Evolutionary conservation across 2,113 vertebrate genomes (phyloP), one percentile per base, ranked within the genome.

Genomic region (Sinocyclocheilus anshuiensis): DNA sequence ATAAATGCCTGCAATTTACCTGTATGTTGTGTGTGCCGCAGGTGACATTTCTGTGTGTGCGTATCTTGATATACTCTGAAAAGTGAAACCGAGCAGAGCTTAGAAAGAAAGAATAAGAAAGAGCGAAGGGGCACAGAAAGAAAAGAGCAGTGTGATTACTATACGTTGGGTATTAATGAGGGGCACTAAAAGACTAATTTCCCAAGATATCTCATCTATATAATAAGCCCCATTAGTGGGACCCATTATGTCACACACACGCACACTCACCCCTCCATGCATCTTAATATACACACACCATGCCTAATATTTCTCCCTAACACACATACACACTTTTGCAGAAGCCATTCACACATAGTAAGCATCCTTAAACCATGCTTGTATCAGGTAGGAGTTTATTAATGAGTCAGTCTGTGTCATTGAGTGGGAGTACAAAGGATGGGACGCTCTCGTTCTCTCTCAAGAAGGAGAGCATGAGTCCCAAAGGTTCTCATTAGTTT

Each of bases 161-260:
- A 79, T 78, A 65, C 1, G 29, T 53, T 36, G 22, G 45, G 59
- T 39, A 71, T 36, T 79, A 76, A 53, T 42, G 33, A 77, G 7
- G 18, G 59, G n/a, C 13, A 81, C 77, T 67, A 78, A 85, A 81
- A 26, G 65, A 88, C 75, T 80, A 4, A 63, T 84, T 80, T 88
- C 84, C 87, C 87, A 83, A 55, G 84, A 86, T 80, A 82, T 77
- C 75, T 63, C 75, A 86, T 86, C 76, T 86, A 65, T 78, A 86
- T 88, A 84, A 91, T 90, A 83, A 89, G 80, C 77, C 61, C 53
- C 86, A 88, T 90, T 86, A 90, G 90, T 89, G 87, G 61, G 83
- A 67, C 55, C 29, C 72, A 85, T 85, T 89, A 91, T 83, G 5
- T 15, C 74, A 50, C 8, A 83, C n/a, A 63, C 71, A 82, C 18